A percentile compares a stretch with the other conserved stretches of the same genome.
Evolutionary conservation across 2,797 vertebrate species (phyloP).

Genomic region (Dromococcyx pavoninus): DNA sequence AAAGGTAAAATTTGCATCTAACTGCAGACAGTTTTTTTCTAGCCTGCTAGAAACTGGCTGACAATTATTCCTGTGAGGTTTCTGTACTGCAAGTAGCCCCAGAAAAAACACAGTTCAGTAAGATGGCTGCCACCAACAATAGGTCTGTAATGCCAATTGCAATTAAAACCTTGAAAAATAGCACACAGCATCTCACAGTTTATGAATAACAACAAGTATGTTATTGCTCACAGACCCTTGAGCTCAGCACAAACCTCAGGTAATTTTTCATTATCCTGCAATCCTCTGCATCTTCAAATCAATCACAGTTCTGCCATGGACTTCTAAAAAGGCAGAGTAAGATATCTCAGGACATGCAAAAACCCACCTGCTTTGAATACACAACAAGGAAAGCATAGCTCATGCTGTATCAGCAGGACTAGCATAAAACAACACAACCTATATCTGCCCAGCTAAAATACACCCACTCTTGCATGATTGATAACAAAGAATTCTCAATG

Average conservation of each 20-base stretch:
- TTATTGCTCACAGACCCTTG: not conserved
- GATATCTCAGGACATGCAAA: not conserved
- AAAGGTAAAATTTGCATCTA: not conserved
- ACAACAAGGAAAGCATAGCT: not conserved
- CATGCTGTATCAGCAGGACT: not conserved
- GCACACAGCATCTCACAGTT: not conserved
- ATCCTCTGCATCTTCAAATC: conserved; percentile 12
- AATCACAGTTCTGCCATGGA: not conserved
- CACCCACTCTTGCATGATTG: not conserved
- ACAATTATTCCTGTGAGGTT: not conserved
- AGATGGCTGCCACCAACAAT: not conserved
- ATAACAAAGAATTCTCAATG: not conserved
- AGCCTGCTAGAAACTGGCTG: not conserved
- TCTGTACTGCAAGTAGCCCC: not conserved
- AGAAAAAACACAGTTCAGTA: not conserved
- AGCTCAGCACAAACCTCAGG: conserved; percentile 10
- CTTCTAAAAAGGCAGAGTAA: not conserved
- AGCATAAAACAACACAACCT: not conserved
- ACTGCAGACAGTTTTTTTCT: not conserved
- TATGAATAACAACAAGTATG: not conserved
- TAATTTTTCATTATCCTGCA: conserved; percentile 20
- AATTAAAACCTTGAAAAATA: conserved; percentile 32
- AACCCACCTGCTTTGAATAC: not conserved
- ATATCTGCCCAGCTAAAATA: not conserved
- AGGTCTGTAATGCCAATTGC: not conserved